Percentiles rank a stretch among this genome's conserved stretches.
phyloP scores from a whole-genome alignment of 2,888 invertebrate species.

The Ecliptopera silaceata region DNA sequence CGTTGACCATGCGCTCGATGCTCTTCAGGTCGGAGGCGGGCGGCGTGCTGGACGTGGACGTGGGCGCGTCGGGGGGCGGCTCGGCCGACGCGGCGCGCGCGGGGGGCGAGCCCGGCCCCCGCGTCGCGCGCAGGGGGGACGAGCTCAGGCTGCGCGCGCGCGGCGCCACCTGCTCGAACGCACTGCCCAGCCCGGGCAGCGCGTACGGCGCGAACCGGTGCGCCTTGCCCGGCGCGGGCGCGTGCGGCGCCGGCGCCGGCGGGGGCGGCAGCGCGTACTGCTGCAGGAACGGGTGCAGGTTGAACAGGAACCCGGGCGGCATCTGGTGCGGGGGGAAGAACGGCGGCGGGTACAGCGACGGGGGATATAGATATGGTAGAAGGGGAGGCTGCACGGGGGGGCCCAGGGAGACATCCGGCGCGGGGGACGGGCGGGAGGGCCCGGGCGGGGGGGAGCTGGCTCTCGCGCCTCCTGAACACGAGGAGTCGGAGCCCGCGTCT shows the following conservation, averaged over 20 bases:
- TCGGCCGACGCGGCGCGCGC: constrained; percentile 79
- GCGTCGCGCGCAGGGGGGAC: constrained; percentile 81
- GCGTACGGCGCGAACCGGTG: constrained; percentile 95
- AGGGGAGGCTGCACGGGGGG: constrained; percentile 96
- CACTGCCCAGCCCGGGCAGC: constrained; percentile 90
- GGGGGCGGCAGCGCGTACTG: constrained; percentile 92
- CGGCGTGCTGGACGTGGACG: constrained; percentile 79
- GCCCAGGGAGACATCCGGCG: constrained; percentile 96
- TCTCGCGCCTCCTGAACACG: constrained; percentile 86
- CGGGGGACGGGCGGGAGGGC: constrained; percentile 87
- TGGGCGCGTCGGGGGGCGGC: constrained; percentile 81
- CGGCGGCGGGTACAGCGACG: constrained; percentile 91
- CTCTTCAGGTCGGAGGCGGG: constrained; percentile 94
- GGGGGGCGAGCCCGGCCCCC: constrained; percentile 66
- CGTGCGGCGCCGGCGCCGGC: constrained; percentile 85
- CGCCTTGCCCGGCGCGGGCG: constrained; percentile 86
- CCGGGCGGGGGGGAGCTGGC: constrained; percentile 81
- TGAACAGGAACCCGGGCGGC: constrained; percentile 93
- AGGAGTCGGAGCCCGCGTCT: constrained; percentile 88
- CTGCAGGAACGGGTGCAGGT: constrained; percentile 94
- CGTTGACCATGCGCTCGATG: constrained; percentile 99
- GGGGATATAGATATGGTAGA: constrained; percentile 96
- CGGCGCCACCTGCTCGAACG: constrained; percentile 95
- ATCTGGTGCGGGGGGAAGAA: constrained; percentile 90
- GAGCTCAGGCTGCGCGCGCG: constrained; percentile 86